phyloP scores from a whole-genome alignment of 2,113 vertebrate species.

The Megalops atlanticus region DNA sequence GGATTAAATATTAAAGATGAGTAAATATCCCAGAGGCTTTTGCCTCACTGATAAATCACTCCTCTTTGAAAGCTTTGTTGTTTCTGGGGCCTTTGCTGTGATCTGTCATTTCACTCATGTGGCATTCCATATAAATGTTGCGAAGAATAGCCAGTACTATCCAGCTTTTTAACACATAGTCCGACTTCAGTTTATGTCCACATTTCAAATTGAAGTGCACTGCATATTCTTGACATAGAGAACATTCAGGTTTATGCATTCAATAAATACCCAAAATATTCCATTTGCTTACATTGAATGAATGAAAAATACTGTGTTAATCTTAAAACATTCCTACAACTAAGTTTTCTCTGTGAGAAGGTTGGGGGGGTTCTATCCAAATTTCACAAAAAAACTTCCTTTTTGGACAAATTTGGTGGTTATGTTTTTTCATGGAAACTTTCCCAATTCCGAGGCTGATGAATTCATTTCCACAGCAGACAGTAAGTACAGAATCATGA shows the following conservation, averaged over 20 bases:
- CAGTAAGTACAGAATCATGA: not conserved
- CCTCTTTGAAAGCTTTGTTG: not conserved
- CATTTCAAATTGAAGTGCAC: not conserved
- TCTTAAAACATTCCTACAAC: too few relatives aligned
- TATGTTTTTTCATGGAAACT: too few relatives aligned
- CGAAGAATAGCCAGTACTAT: not conserved
- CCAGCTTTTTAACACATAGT: not conserved
- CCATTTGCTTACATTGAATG: not conserved
- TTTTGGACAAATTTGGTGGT: too few relatives aligned
- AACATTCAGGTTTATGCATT: not conserved
- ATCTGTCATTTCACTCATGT: not conserved
- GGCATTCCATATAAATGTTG: not conserved
- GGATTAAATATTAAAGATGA: slow-evolving; percentile 1
- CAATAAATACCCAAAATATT: not conserved
- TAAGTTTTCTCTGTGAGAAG: too few relatives aligned
- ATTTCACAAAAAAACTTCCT: too few relatives aligned
- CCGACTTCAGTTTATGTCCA: not conserved
- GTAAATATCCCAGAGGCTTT: slow-evolving; percentile 1
- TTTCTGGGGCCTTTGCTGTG: not conserved
- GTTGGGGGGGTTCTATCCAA: too few relatives aligned
- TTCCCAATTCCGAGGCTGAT: not conserved
- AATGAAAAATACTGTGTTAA: not conserved
- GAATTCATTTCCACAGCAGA: not conserved
- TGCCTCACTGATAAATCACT: not conserved
- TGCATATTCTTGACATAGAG: not conserved